phyloP scores from a whole-genome alignment of 2,113 vertebrate genomes.

The Aix galericulata region DNA sequence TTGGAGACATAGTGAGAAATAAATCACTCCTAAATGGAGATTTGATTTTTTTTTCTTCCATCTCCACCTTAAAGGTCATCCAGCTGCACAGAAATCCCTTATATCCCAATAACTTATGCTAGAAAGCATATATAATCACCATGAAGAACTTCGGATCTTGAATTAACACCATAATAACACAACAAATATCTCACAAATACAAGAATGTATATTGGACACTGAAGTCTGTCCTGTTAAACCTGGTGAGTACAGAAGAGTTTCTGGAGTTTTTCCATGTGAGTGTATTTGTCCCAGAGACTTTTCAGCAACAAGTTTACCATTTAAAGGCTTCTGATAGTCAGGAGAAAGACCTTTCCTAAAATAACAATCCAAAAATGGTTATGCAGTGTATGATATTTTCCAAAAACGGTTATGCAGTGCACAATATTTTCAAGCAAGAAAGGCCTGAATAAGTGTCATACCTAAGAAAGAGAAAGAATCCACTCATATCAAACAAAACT shows the following conservation, averaged over 20 bases:
- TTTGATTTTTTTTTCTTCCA: too few species aligned
- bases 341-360: slow-evolving; percentile 50
- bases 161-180: background rate
- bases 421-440: slow-evolving; percentile 11
- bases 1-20: too few species aligned
- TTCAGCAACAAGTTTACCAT: slow-evolving; percentile 39
- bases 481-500: background rate
- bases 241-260: background rate
- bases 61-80: too few species aligned
- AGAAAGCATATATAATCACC: background rate
- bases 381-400: slow-evolving; percentile 7
- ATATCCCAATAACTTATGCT: too few species aligned
- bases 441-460: slow-evolving; percentile 8
- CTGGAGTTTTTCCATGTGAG: background rate
- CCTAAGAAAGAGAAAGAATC: background rate
- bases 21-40: too few species aligned
- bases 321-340: slow-evolving; percentile 45
- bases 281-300: background rate
- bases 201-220: background rate
- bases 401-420: slow-evolving; percentile 27
- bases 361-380: slow-evolving; percentile 56
- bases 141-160: background rate
- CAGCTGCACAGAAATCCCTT: too few species aligned
- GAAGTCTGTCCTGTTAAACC: background rate
- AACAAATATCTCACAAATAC: background rate